A percentile compares a stretch with the other conserved stretches of the same genome.
phyloP scores from a whole-genome alignment of 2,113 vertebrate species.

The Passer domesticus region DNA sequence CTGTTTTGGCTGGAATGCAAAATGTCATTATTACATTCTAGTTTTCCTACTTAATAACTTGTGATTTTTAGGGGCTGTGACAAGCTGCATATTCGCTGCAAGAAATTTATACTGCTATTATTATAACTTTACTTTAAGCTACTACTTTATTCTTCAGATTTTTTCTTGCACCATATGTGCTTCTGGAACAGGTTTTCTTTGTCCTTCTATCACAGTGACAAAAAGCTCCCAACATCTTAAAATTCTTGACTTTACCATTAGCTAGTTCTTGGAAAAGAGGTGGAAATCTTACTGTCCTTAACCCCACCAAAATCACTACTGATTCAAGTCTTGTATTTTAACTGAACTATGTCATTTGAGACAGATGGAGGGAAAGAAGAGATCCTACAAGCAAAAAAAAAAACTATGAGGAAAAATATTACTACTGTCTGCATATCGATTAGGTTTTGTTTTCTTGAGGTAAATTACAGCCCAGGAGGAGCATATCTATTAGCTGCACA shows the following conservation, averaged over 20 bases:
- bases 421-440: background rate
- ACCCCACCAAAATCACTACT: background rate
- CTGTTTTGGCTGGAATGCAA: constrained; percentile 6
- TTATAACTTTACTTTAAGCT: background rate
- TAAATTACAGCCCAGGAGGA: background rate
- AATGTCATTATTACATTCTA: background rate
- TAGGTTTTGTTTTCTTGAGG: background rate
- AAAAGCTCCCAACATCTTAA: background rate
- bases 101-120: background rate
- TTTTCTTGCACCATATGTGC: background rate
- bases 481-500: background rate
- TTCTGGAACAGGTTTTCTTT: background rate
- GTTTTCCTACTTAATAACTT: constrained; percentile 19
- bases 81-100: constrained; percentile 39
- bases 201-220: background rate
- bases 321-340: background rate
- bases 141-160: background rate
- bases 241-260: background rate
- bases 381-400: background rate
- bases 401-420: background rate
- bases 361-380: background rate
- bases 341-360: background rate
- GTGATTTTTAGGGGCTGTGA: constrained; percentile 48
- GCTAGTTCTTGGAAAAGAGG: background rate
- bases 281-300: background rate